Evolutionary conservation across 1,140 invertebrate genomes (phyloP), one percentile per base, ranked within the genome.

Genomic region (Pseudobourletiella spinata): DNA sequence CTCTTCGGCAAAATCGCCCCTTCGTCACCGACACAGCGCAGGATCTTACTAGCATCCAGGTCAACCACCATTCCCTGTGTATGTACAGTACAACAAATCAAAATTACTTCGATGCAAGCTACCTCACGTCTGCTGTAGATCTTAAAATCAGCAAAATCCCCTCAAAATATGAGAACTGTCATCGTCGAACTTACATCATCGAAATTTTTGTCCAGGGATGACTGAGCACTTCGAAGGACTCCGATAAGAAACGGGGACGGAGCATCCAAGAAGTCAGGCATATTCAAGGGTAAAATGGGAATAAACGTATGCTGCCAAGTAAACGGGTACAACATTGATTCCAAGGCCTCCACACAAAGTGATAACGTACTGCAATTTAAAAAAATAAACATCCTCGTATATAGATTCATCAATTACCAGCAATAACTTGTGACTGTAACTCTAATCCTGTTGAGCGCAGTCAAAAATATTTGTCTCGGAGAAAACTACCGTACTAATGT

Each of bases 221-320:
- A 64, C 68, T 76, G 69, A 78, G 73, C 69, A 8, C 73, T 72
- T 52, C 77, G 76, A 6, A 88, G 73, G 64, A 87, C 77, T 1
- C 87, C 87, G 54, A 88, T 82, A 0, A 91, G 76, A 59, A 84
- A 84, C 0, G 88, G 88, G 35, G 86, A 82, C 2, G 88, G 87
- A 2, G 86, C 82, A 66, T 85, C 81, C 24, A 85, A 76, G 24
- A 89, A 80, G 61, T 87, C 87, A 63, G 83, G 76, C 68, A 89
- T 81, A 55, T 80, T 78, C 4, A 79, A 70, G 0, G 88, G 87
- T n/a, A 90, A 75, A 43, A 85, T 79, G 1, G 87, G 84, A 28
- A 90, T 83, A 35, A 88, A 81, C 0, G 86, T 86, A 70, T 90
- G 86, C 55, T 86, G 86, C 88, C 88, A 90, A 18, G 79, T 77